Percentiles rank a stretch among this genome's conserved stretches.
phyloP scores from a whole-genome alignment of 2,888 invertebrate genomes.

The Neocrepidodera transversa region DNA sequence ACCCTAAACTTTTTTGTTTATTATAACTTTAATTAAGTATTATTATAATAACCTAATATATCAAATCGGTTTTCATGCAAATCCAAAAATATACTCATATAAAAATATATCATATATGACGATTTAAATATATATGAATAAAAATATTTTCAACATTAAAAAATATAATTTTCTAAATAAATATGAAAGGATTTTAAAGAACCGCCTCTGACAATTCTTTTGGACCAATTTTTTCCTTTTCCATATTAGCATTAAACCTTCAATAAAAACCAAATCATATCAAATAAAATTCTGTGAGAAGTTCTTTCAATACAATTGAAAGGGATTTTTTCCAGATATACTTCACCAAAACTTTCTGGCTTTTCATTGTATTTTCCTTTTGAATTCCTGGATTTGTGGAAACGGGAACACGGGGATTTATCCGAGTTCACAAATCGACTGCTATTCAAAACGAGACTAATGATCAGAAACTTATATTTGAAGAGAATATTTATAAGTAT shows the following conservation, averaged over 20 bases:
- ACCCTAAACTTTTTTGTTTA: too few species aligned
- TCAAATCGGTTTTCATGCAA: too few species aligned
- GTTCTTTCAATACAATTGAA: conserved; percentile 19
- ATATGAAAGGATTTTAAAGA: too few species aligned
- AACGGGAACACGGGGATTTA: conserved; percentile 8
- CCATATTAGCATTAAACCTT: conserved; percentile 25
- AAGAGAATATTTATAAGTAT: background rate
- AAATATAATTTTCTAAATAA: too few species aligned
- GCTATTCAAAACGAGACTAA: conserved; percentile 16
- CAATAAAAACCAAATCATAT: conserved; percentile 27
- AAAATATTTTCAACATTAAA: too few species aligned
- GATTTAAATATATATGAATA: too few species aligned
- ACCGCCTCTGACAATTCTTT: too few species aligned
- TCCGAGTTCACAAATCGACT: conserved; percentile 9
- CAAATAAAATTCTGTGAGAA: conserved; percentile 20
- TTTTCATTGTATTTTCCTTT: conserved; percentile 23
- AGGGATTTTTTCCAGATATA: conserved; percentile 20
- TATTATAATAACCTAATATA: too few species aligned
- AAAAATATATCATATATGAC: too few species aligned
- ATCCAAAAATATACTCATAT: too few species aligned
- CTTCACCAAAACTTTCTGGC: conserved; percentile 17
- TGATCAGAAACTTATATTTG: conserved; percentile 5
- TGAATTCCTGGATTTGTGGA: conserved; percentile 18
- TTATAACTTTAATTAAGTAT: too few species aligned
- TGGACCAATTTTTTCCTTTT: conserved; percentile 3